phyloP scores from a whole-genome alignment of 2,113 vertebrate genomes.

The Myocastor coypus region DNA sequence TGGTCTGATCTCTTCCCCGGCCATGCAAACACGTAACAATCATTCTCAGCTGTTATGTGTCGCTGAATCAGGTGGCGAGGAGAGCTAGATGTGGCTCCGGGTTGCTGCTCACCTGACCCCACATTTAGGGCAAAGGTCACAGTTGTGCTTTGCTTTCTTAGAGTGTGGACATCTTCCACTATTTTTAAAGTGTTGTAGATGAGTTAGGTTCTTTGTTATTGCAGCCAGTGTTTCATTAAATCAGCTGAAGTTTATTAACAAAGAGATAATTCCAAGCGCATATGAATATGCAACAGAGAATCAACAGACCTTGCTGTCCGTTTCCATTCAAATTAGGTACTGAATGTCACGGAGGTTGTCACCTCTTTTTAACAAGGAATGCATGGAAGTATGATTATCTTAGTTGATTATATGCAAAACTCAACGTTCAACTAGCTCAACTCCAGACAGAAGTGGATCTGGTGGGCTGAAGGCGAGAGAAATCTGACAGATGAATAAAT shows the following conservation, averaged over 20 bases:
- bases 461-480: neutral
- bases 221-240: slow-evolving; percentile 38
- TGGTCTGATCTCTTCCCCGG: neutral
- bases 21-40: neutral
- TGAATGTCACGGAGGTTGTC: neutral
- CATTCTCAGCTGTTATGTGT: rapidly evolving
- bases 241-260: neutral
- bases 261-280: slow-evolving; percentile 3
- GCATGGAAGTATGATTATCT: neutral
- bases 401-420: slow-evolving; percentile 16
- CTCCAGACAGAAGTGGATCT: neutral
- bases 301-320: neutral
- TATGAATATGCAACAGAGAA: neutral
- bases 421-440: neutral
- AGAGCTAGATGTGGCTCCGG: rapidly evolving
- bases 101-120: no score
- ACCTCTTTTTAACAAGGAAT: neutral
- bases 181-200: neutral
- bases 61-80: neutral
- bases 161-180: neutral
- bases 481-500: slow-evolving; percentile 27
- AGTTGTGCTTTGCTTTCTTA: neutral
- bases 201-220: neutral
- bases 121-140: neutral
- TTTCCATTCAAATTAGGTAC: neutral